Evolutionary conservation across 2,797 vertebrate species (phyloP), one percentile per base, ranked within the genome.

Genomic region (Myotis findleyi): DNA sequence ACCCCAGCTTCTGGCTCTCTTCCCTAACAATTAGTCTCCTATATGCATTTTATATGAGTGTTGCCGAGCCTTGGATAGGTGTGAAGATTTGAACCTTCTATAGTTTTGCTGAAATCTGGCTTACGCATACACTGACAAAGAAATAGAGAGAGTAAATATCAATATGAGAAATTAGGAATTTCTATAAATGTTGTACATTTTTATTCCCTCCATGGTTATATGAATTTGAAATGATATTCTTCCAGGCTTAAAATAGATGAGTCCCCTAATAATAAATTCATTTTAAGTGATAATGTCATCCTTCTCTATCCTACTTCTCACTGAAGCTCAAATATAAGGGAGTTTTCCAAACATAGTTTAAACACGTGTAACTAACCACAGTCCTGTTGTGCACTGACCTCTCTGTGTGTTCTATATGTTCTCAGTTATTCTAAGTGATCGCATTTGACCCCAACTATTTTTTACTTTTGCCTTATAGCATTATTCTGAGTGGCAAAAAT

Each of bases 401-500:
- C 53, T 44, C 11, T 21, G 13, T n/a, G 21, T 75, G 17, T 81
- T 92, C 36, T 44, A 41, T 6, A 13, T 25, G 18, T 38, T 77
- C 94, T 86, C 16, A 59, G 20, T 77, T 76, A 62, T 51, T 93
- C 20, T 30, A 38, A 55, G 18, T 64, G 30, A 76, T 59, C 53
- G 4, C 33, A 85, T 95, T 93, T 90, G 68, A 95, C 66, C 62
- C 21, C 3, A 51, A 85, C 53, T 57, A 71, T n/a, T 83, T 94
- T 59, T 85, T 76, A 59, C 20, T 77, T 53, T 87, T 95, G 73
- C 38, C 89, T 93, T 53, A 68, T 57, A 77, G 64, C 36, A 84
- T 72, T 95, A 88, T 89, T 87, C 18, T 82, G 25, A 64, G 47
- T 88, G 23, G 76, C 27, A 94, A 97, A 97, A 96, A 93, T 93